A percentile compares a stretch with the other conserved stretches of the same genome.
These are phyloP conservation scores for Dermolepida albohirtum DNA, from an alignment of 2,888 invertebrate species.

Conservation along the genomic window DNA sequence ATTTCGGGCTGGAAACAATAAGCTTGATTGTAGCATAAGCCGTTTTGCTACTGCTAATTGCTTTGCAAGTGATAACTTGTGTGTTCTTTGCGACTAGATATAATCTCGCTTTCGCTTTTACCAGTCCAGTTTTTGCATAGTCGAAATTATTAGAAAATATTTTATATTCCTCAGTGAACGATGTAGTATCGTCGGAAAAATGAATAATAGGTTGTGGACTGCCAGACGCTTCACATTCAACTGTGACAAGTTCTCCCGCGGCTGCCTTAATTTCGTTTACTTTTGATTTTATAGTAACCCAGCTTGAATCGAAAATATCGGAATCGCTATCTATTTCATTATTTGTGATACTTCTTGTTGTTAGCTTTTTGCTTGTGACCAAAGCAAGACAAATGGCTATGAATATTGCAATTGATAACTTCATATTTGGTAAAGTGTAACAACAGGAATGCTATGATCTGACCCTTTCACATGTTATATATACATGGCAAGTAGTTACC, in stretches of 20 bases:
- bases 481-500: too few species aligned
- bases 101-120: conserved; percentile 76
- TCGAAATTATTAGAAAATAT: conserved; percentile 72
- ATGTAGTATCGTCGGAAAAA: conserved; percentile 81
- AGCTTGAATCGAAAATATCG: conserved; percentile 68
- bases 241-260: conserved; percentile 69
- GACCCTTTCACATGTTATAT: too few species aligned
- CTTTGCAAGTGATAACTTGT: conserved; percentile 83
- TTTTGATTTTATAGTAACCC: conserved; percentile 69
- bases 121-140: conserved; percentile 68
- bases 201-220: conserved; percentile 82
- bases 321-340: conserved; percentile 24
- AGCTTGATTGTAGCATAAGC: conserved; percentile 73
- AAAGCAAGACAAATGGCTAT: conserved; percentile 50
- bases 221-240: conserved; percentile 83
- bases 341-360: conserved; percentile 15
- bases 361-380: conserved; percentile 53
- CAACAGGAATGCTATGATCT: too few species aligned
- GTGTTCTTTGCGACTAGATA: conserved; percentile 76
- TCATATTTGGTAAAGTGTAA: conserved; percentile 50
- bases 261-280: conserved; percentile 67
- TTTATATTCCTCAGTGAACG: conserved; percentile 73
- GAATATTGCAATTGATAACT: conserved; percentile 58
- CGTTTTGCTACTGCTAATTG: conserved; percentile 71
- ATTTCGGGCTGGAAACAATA: conserved; percentile 62